Base-by-base conservation (phyloP, 2,797 vertebrate genomes). In the Cossypha caffra region DNA sequence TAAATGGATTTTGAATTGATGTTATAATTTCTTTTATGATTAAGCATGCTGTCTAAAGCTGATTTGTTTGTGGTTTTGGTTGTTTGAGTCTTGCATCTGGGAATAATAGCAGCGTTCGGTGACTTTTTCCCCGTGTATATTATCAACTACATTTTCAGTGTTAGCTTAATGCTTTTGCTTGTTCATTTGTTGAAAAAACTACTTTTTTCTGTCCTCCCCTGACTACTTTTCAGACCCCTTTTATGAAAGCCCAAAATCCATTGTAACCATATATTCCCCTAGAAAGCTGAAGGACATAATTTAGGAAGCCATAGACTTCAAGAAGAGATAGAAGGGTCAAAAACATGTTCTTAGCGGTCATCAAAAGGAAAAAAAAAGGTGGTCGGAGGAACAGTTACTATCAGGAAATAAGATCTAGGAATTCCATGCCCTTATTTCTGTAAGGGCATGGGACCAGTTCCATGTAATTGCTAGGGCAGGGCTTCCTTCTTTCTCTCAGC, bases 321-420 rank as follows among this genome's bases (percentile, higher is more conserved):
- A 54, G 55, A 51, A 78, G 51, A 57, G 43, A 45, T 61, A 42
- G 38, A 73, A 77, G 13, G 52, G 37, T 42, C 16, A 58, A 80
- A 86, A 71, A 2, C 5, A 4, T 28, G 3, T 29, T 58, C 37
- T 75, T 78, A 47, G 29, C 0, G 0, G 42, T 95, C 38, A 62
- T 31, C 50, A 40, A 33, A 31, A 67, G 15, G 1, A 33, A 50
- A 5, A 37, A 58, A 58, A 72, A 43, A 74, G 19, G 35, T 86
- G 54, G 68, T 91, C 6, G 0, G 11, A 55, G 50, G 42, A 77
- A 71, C 59, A 91, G 64, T 64, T 90, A 42, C 62, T 93, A 64
- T 94, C 82, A 47, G 61, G 31, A 77, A 90, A 51, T 54, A 68
- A 12, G 35, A 86, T 95, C 79, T 93, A 78, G 86, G 91, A 90